These are phyloP conservation scores for Corythaeola cristata DNA, from an alignment of 2,113 vertebrate genomes.

Conservation along the genomic window DNA sequence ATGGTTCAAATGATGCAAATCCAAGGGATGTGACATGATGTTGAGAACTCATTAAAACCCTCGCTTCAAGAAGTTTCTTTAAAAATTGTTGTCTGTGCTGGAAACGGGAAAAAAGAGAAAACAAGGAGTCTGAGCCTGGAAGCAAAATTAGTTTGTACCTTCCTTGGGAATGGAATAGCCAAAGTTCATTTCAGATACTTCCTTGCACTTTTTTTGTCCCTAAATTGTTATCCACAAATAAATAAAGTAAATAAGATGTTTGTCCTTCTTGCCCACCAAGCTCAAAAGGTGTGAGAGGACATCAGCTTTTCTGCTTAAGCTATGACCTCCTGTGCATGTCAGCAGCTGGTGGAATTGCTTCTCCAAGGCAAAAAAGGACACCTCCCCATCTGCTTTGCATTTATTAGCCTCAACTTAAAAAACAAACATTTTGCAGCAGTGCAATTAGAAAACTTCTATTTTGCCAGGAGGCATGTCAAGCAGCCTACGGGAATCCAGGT, in stretches of 20 bases:
- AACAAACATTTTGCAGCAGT: background rate
- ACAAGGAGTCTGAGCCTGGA: background rate
- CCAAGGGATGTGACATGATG: background rate
- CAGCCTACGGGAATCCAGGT: background rate
- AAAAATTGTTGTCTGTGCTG: background rate
- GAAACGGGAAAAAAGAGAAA: background rate
- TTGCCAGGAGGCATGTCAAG: background rate
- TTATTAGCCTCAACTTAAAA: background rate
- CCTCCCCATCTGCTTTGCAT: constrained; percentile 28
- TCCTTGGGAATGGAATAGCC: background rate
- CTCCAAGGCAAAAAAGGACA: background rate
- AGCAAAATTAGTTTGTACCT: constrained; percentile 20
- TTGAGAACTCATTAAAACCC: constrained; percentile 48
- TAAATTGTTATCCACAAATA: background rate
- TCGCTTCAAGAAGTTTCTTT: background rate
- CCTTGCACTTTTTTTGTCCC: background rate
- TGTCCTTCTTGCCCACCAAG: background rate
- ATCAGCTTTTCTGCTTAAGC: background rate
- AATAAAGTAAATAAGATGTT: background rate
- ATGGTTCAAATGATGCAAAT: constrained; percentile 56
- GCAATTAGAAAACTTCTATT: background rate
- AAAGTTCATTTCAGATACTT: background rate
- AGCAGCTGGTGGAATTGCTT: background rate
- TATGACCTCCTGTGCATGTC: background rate
- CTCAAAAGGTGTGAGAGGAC: background rate